Evolutionary conservation across 2,797 vertebrate species (phyloP).

Genomic region (Anguilla anguilla): DNA sequence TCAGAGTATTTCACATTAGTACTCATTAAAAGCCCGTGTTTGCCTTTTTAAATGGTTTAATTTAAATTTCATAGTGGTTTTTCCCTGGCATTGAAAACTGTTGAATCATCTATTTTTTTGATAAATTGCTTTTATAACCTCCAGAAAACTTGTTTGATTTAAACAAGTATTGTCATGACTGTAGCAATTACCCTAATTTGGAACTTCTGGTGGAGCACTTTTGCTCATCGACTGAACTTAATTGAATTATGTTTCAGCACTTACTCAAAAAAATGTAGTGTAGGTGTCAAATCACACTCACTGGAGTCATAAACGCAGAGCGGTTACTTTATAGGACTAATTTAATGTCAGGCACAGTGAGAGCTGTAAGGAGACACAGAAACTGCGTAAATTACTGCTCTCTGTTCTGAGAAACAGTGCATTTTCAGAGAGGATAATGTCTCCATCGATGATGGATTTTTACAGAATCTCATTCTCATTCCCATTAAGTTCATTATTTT

Average conservation of each 20-base stretch:
- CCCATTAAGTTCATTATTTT: neutral
- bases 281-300: constrained; percentile 1
- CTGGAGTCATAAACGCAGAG: neutral
- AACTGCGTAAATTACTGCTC: neutral
- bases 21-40: neutral
- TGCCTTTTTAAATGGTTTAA: neutral
- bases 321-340: neutral
- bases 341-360: neutral
- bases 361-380: neutral
- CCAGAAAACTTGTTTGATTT: neutral
- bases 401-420: neutral
- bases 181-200: neutral
- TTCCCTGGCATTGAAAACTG: constrained; percentile 12
- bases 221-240: neutral
- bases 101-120: constrained; percentile 17
- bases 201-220: neutral
- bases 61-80: neutral
- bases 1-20: neutral
- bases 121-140: constrained; percentile 12
- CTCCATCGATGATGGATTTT: neutral
- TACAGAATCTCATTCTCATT: neutral
- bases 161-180: constrained; percentile 2
- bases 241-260: neutral
- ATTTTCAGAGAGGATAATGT: neutral
- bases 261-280: constrained; percentile 10